Percentiles rank a stretch among this genome's conserved stretches.
These are phyloP conservation scores for Takifugu rubripes DNA, from an alignment of 2,797 vertebrate species.

Conservation along the genomic window DNA sequence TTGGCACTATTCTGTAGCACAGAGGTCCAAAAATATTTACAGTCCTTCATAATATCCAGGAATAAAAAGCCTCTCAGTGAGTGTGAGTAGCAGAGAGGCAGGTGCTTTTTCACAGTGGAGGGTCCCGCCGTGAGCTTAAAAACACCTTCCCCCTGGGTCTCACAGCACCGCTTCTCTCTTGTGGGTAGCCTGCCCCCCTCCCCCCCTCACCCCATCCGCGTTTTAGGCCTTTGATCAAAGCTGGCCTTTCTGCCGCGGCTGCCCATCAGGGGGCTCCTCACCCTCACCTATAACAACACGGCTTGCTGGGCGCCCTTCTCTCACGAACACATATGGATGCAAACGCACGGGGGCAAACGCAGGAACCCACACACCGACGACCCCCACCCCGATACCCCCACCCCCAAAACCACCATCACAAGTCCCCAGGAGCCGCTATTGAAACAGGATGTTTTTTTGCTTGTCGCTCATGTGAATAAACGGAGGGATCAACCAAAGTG, in stretches of 20 bases:
- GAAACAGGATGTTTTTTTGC: too few species aligned
- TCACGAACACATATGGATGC: conserved; percentile 60
- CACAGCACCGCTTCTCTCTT: conserved; percentile 44
- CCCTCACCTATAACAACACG: conserved; percentile 77
- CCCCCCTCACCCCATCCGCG: conserved; percentile 16
- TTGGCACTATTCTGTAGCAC: conserved; percentile 7
- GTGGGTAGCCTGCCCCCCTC: conserved; percentile 26
- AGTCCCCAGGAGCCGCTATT: conserved; percentile 7
- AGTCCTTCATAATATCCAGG: background rate
- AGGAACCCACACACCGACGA: conserved; percentile 45
- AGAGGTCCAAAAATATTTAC: conserved; percentile 6
- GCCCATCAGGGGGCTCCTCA: conserved; percentile 76
- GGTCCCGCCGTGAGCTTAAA: conserved; percentile 39
- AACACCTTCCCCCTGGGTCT: conserved; percentile 45
- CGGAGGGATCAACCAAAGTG: conserved; percentile 4
- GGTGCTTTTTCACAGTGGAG: conserved; percentile 64
- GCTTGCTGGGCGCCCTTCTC: conserved; percentile 68
- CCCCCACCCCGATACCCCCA: background rate
- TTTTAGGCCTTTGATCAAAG: conserved; percentile 75
- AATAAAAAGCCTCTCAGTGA: conserved; percentile 1
- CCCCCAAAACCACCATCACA: background rate
- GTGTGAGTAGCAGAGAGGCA: conserved; percentile 48
- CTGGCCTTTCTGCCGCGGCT: conserved; percentile 73
- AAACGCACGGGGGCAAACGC: conserved; percentile 45
- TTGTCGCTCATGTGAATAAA: background rate